These are phyloP conservation scores for Onychorhynchus coronatus DNA, from an alignment of 2,113 vertebrate genomes.

Conservation along the genomic window DNA sequence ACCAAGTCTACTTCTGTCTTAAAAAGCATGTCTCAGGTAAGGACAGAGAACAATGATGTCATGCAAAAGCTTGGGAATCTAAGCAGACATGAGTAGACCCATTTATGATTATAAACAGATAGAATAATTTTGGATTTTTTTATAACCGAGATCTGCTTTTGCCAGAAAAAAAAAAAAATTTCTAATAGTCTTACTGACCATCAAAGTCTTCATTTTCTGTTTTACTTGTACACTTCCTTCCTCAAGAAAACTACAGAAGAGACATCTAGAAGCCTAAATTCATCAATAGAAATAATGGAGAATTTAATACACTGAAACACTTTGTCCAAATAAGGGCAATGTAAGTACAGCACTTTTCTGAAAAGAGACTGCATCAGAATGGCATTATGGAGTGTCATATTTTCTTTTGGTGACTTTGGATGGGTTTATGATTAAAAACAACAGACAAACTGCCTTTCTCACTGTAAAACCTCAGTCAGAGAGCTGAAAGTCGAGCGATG, in stretches of 20 bases:
- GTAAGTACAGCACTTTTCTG: background rate
- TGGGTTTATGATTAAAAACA: background rate
- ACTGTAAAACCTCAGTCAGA: background rate
- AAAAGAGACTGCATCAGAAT: background rate
- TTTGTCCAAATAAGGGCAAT: background rate
- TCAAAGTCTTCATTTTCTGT: background rate
- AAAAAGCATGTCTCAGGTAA: background rate
- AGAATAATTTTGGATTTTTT: background rate
- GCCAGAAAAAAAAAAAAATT: background rate
- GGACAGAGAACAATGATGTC: background rate
- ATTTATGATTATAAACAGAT: background rate
- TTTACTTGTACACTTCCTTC: background rate
- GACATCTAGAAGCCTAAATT: background rate
- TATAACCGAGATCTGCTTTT: background rate
- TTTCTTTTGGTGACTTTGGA: background rate
- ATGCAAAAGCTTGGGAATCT: background rate
- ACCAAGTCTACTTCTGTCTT: background rate
- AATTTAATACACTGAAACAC: background rate
- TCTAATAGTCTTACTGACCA: background rate
- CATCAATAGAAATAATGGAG: background rate
- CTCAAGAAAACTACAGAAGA: background rate
- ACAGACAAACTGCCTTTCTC: background rate
- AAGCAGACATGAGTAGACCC: background rate
- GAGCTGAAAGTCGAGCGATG: background rate
- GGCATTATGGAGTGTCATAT: background rate